Conservation (phyloP, 1,140 invertebrate species). For the Chymomyza costata region DNA sequence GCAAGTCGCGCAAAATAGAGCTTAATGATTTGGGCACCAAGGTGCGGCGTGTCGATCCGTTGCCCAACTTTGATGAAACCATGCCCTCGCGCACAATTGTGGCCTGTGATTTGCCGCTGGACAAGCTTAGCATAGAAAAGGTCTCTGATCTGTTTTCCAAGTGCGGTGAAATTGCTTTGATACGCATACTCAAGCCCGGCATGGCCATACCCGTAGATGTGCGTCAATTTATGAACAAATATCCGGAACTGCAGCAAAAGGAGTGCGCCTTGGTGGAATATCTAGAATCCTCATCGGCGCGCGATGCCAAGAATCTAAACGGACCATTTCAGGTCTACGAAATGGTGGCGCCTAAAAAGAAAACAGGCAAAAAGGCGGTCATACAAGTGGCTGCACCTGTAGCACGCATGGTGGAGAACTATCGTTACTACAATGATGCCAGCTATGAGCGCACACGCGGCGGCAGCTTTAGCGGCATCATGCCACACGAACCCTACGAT, state of each 20-base stretch:
- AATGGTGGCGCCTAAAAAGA: conserved; percentile 75
- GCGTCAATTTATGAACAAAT: conserved; percentile 90
- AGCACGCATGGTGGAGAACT: conserved; percentile 73
- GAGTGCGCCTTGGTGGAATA: conserved; percentile 94
- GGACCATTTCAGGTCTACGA: conserved; percentile 68
- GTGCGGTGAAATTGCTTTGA: conserved; percentile 91
- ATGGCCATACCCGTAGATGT: conserved; percentile 92
- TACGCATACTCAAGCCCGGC: conserved; percentile 89
- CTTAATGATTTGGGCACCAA: conserved; percentile 94
- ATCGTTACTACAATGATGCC: conserved; percentile 64
- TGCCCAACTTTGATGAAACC: conserved; percentile 93
- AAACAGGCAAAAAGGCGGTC: conserved; percentile 73
- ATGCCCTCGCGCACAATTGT: conserved; percentile 92
- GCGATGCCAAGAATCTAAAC: conserved; percentile 83
- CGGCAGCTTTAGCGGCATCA: conserved; percentile 61
- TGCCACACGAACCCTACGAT: conserved; percentile 51
- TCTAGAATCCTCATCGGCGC: conserved; percentile 88
- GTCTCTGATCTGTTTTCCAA: conserved; percentile 90
- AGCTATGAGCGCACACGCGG: conserved; percentile 68
- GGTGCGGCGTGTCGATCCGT: conserved; percentile 87
- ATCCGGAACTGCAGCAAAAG: conserved; percentile 88
- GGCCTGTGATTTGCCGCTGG: conserved; percentile 88
- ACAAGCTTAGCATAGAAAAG: conserved; percentile 89
- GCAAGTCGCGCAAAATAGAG: conserved; percentile 87
- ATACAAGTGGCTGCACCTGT: conserved; percentile 63